Evolutionary conservation across 2,113 vertebrate species (phyloP).

Genomic region (Morone chrysops): DNA sequence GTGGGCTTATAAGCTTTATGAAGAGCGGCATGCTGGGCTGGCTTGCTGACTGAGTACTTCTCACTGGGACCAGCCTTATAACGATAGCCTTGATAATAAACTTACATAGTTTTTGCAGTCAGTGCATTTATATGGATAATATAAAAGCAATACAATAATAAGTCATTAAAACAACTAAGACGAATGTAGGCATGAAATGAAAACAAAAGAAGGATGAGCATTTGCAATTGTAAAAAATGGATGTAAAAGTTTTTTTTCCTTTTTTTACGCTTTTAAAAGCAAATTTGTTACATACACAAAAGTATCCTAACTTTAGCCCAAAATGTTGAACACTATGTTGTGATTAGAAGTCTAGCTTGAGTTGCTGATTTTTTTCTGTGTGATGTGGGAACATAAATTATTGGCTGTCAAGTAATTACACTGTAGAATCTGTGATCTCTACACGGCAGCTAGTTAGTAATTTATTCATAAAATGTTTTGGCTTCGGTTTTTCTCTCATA

Average conservation of each 20-base stretch:
- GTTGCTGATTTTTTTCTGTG: neutral
- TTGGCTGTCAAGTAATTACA: neutral
- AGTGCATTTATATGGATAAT: neutral
- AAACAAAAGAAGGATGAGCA: neutral
- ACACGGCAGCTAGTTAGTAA: neutral
- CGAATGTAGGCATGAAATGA: neutral
- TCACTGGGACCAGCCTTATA: conserved; percentile 6
- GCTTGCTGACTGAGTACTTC: conserved; percentile 66
- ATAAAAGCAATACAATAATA: neutral
- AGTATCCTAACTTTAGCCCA: neutral
- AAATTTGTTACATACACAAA: no score
- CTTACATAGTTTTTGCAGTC: neutral
- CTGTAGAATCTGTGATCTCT: neutral
- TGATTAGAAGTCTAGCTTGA: neutral
- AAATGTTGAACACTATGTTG: neutral
- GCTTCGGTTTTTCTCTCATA: neutral
- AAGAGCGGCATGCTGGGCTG: conserved; percentile 43
- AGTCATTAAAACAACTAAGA: neutral
- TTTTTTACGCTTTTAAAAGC: no score
- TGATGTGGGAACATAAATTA: neutral
- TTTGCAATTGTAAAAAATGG: neutral
- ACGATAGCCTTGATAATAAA: conserved; percentile 16
- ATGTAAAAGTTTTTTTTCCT: neutral
- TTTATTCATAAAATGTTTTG: neutral
- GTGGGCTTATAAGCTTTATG: conserved; percentile 67